Evolutionary conservation across 2,113 vertebrate species (phyloP).

Genomic region (Trochalopteron elliotii): DNA sequence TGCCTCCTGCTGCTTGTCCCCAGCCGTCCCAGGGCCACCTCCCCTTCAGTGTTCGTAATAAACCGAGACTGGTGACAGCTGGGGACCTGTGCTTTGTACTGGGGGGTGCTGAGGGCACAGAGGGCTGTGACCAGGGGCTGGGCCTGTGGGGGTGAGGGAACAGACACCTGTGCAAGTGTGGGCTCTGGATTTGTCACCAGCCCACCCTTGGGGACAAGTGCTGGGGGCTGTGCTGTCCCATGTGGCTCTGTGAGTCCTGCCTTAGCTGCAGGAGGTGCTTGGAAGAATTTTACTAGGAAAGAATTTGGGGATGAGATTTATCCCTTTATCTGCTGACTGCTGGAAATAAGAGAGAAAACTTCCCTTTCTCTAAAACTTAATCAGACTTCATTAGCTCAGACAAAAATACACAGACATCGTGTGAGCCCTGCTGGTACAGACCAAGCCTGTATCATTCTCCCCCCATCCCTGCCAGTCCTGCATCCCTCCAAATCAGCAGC

Average conservation of each 20-base stretch:
- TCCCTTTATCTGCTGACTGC: neutral
- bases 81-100: neutral
- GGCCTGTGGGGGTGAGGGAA: neutral
- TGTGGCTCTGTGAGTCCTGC: neutral
- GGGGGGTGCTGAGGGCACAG: neutral
- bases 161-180: neutral
- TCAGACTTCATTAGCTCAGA: constrained; percentile 27
- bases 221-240: rapidly evolving
- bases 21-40: rapidly evolving
- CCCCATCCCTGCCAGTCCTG: neutral
- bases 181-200: neutral
- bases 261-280: neutral
- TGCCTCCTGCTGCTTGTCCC: neutral
- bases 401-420: neutral
- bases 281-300: neutral
- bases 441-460: neutral
- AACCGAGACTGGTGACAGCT: neutral
- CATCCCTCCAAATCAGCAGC: neutral
- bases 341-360: neutral
- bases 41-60: constrained; percentile 40
- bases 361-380: neutral
- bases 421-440: neutral
- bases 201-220: rapidly evolving
- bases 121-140: neutral
- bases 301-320: neutral